phyloP scores from a whole-genome alignment of 2,888 invertebrate genomes.

The Atrina japonica region DNA sequence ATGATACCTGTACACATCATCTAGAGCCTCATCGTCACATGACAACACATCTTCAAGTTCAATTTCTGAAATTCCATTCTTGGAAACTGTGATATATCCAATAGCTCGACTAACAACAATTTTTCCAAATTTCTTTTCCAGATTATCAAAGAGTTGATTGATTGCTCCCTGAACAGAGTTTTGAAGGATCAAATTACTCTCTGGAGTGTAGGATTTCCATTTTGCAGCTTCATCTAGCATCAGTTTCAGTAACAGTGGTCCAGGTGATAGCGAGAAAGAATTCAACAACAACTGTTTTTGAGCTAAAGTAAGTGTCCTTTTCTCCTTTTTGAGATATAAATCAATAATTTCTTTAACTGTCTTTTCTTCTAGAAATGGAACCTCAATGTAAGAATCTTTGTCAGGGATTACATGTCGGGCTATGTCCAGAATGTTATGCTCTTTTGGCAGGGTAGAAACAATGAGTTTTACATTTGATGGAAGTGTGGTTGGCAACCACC shows the following conservation, averaged over 20 bases:
- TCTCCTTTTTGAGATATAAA: constrained; percentile 56
- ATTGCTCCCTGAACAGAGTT: constrained; percentile 68
- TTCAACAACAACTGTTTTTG: constrained; percentile 63
- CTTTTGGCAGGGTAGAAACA: constrained; percentile 69
- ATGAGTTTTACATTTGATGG: constrained; percentile 72
- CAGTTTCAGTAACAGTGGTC: constrained; percentile 75
- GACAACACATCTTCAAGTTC: constrained; percentile 78
- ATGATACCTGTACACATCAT: constrained; percentile 76
- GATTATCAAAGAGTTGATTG: constrained; percentile 64
- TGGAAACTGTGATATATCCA: constrained; percentile 72
- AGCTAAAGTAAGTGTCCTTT: constrained; percentile 59
- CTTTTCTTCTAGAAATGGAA: constrained; percentile 61
- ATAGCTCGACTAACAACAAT: constrained; percentile 66
- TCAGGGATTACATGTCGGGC: constrained; percentile 57
- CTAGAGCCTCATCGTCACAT: constrained; percentile 73
- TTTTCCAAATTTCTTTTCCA: constrained; percentile 74
- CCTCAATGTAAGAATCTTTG: constrained; percentile 62
- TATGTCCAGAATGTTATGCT: constrained; percentile 64
- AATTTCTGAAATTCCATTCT: constrained; percentile 73
- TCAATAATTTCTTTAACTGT: constrained; percentile 69
- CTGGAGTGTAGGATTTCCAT: constrained; percentile 68
- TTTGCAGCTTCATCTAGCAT: constrained; percentile 70
- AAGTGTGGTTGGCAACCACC: constrained; percentile 70
- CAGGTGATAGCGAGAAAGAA: constrained; percentile 59
- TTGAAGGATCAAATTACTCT: constrained; percentile 52